Base-by-base conservation (phyloP, 2,888 invertebrate genomes). In the Hermaeophaga mercurialis region DNA sequence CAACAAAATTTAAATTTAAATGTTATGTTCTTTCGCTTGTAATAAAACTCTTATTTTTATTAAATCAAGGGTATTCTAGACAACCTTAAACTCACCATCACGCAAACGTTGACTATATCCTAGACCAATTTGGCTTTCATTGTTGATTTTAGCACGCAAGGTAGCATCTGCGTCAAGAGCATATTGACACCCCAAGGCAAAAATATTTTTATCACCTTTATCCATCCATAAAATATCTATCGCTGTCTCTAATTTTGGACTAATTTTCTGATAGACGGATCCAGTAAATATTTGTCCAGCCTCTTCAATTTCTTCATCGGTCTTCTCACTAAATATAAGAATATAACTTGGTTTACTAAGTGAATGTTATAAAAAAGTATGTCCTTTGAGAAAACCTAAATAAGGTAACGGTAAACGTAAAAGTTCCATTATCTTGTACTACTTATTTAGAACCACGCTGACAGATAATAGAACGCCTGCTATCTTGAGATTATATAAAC, bases 251-350 rank as follows among this genome's bases (percentile, higher is more conserved):
- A 39, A 7, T 19, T 19, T 39, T 9, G 18, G 11, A 18, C 8
- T 19, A n/a, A 39, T 18, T 19, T 39, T 39, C 5, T 19, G 19
- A 39, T 19, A 39, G 1, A 39, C 15, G 8, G 4, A 11, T n/a
- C 39, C 39, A 12, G 3, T 12, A 7, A 19, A 39, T 22, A 39
- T 22, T 19, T 39, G 39, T 4, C 19, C 19, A n/a, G n/a, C n/a
- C 3, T 18, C 19, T 12, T n/a, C 39, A 7, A 3, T 18, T 15
- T 38, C 38, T 7, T 22, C 39, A 4, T n/a, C 39, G 1, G 9
- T 19, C 4, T 39, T 22, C 7, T 39, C 39, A 3, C 39, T 47
- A 36, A 22, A 47, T 47, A 47, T 47, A 22, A 47, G 36, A 47
- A 47, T 36, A 47, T 14, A n/a, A 31, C 11, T 47, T 8, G 22